Evolutionary conservation across 2,888 invertebrate species (phyloP).

Genomic region (Morinoia aosen): DNA sequence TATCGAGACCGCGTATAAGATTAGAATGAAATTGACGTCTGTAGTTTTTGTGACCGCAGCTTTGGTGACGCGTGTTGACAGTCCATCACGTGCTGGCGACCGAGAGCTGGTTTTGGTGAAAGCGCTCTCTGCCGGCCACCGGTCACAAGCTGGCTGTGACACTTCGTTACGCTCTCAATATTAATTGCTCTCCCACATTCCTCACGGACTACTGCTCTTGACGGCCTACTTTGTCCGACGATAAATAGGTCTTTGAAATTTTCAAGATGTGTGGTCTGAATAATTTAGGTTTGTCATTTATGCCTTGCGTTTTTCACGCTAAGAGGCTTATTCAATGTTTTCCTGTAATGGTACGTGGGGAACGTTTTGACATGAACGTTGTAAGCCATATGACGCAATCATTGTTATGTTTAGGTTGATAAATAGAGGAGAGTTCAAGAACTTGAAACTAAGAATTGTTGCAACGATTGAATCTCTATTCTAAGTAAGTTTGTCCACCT

Average conservation of each 20-base stretch:
- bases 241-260: background rate
- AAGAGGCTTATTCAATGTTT: background rate
- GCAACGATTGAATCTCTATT: too few species aligned
- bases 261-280: background rate
- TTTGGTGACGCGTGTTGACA: background rate
- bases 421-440: too few species aligned
- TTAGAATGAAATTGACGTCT: background rate
- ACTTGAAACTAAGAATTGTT: too few species aligned
- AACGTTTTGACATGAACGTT: too few species aligned
- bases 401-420: too few species aligned
- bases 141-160: background rate
- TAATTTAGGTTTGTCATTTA: background rate
- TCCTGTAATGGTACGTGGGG: too few species aligned
- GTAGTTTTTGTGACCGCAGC: background rate
- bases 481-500: too few species aligned
- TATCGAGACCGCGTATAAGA: background rate
- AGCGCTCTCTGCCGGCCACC: background rate
- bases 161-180: slow-evolving; percentile 3
- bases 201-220: background rate
- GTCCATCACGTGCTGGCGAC: background rate
- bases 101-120: background rate
- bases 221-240: background rate
- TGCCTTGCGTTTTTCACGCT: background rate
- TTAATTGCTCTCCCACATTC: background rate
- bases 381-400: too few species aligned